phyloP scores from a whole-genome alignment of 2,113 vertebrate species.

The Toxotes jaculatrix region DNA sequence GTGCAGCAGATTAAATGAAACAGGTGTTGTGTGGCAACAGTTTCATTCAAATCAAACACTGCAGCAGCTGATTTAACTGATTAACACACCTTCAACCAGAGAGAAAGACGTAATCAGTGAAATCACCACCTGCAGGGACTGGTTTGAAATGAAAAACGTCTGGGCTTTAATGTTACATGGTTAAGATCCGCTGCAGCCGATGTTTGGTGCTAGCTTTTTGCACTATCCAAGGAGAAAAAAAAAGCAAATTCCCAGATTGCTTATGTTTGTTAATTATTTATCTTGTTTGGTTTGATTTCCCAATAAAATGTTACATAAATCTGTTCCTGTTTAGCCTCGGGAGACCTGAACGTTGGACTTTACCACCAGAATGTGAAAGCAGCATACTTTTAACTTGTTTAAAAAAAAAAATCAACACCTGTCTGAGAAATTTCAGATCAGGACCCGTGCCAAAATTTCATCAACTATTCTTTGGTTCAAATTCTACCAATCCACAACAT shows the following conservation, averaged over 20 bases:
- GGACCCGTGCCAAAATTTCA: neutral
- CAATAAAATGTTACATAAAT: neutral
- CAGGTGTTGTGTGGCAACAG: neutral
- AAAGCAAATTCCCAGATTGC: neutral
- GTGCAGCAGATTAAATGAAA: neutral
- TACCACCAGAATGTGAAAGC: neutral
- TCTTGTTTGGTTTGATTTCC: neutral
- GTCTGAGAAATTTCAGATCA: neutral
- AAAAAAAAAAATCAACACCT: neutral
- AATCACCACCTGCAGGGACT: constrained; percentile 2
- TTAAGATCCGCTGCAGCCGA: neutral
- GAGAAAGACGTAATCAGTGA: constrained; percentile 7
- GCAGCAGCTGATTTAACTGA: neutral
- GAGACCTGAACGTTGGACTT: neutral
- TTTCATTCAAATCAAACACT: neutral
- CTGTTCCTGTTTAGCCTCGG: neutral
- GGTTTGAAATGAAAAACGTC: neutral
- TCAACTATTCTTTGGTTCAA: neutral
- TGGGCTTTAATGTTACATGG: neutral
- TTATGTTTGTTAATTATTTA: neutral
- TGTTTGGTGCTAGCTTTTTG: neutral
- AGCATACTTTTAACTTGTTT: neutral
- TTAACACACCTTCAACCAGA: neutral
- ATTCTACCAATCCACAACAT: neutral
- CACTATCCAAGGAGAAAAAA: neutral